Base-by-base conservation (phyloP, 2,797 vertebrate genomes). In the Sitta carolinensis region DNA sequence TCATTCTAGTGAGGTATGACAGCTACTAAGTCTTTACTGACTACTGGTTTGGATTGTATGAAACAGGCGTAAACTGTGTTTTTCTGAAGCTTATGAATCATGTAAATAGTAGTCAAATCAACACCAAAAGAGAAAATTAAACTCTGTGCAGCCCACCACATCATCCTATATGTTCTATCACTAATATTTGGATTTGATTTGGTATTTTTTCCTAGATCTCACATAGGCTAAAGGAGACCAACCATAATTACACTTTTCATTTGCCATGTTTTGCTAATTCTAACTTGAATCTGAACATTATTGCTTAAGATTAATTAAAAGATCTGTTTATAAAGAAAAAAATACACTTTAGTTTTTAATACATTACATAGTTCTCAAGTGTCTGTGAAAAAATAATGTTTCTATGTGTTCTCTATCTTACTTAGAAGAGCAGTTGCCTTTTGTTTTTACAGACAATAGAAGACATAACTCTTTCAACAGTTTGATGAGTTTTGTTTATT, bases 401-500 rank as follows among this genome's bases (percentile, higher is more conserved):
- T 97, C 76, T 86, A 16, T 20, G 12, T 48, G 15, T 70, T 95
- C 95, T 93, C 77, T 79, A 2, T 34, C 5, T 55, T 70, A 42
- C 5, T 55, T 70, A 42, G 23, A 93, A 89, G 64, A 84, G 32
- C 26, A 89, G 58, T 52, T 88, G 29, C 13, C 34, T 57, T 68
- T 92, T 93, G 51, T 51, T 91, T 78, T 84, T 91, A 68, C 27
- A 20, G 51, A 93, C 48, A 94, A 90, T 73, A 68, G 73, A 91
- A 95, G 36, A 75, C 51, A 79, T 52, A 91, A 90, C 30, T 94
- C 58, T 83, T 75, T 50, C 72, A 90, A 89, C 40, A 83, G 68
- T 69, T 89, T 91, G 73, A 95, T 91, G 78, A 94, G 51, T 85
- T 94, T 81, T 92, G 74, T 96, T 97, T 94, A 97, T 96, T 89